Conservation (phyloP, 2,888 invertebrate genomes). For the Heteromyza rotundicornis region DNA sequence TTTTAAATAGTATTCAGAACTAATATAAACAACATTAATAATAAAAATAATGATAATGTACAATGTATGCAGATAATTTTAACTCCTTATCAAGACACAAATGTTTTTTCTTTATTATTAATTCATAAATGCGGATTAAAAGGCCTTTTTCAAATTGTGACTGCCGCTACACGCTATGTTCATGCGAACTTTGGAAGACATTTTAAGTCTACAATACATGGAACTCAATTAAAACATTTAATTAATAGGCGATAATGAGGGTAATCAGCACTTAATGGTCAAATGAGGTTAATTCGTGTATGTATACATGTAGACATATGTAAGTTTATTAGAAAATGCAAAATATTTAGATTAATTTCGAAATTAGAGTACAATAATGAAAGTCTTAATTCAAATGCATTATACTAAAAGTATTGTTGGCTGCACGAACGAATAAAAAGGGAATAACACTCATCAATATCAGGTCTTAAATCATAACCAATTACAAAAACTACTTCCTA, state of each 20-base stretch:
- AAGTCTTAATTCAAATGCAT: too few relatives aligned
- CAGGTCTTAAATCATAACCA: constrained; percentile 36
- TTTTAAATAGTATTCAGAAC: constrained; percentile 24
- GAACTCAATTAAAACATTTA: constrained; percentile 1
- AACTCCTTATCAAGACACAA: background rate
- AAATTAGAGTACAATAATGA: too few relatives aligned
- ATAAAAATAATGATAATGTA: background rate
- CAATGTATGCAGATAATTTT: background rate
- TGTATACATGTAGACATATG: too few relatives aligned
- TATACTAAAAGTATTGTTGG: too few relatives aligned
- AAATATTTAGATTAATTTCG: too few relatives aligned
- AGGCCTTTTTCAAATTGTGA: background rate
- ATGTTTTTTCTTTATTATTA: constrained; percentile 8
- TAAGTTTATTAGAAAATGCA: too few relatives aligned
- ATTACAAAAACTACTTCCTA: constrained; percentile 31
- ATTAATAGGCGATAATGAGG: background rate
- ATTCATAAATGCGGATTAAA: constrained; percentile 6
- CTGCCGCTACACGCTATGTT: too few relatives aligned
- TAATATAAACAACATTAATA: constrained; percentile 25
- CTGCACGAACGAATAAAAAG: too few relatives aligned
- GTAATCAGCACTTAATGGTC: too few relatives aligned
- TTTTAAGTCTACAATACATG: background rate
- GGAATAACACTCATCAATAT: constrained; percentile 26
- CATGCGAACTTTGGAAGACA: background rate
- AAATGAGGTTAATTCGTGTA: too few relatives aligned